Evolutionary conservation across 2,888 invertebrate species (phyloP).

Genomic region (Nasonia oneida): DNA sequence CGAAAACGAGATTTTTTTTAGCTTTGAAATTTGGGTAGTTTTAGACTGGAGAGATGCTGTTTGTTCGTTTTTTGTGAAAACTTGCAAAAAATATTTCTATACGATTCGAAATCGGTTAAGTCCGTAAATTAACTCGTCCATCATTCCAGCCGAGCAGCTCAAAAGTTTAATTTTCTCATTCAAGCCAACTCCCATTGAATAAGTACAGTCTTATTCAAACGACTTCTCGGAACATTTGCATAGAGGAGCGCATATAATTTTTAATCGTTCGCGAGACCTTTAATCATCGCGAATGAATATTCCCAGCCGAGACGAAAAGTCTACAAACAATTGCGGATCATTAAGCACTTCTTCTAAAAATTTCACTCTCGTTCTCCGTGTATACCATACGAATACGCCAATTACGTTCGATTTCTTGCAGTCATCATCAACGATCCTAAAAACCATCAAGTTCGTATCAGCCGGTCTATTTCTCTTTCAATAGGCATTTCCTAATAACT

Average conservation of each 20-base stretch:
- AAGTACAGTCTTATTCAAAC: not conserved
- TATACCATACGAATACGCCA: not conserved
- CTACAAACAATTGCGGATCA: not conserved
- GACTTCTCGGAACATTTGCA: not conserved
- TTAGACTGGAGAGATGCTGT: no score
- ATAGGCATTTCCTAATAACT: constrained; percentile 7
- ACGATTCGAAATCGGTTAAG: not conserved
- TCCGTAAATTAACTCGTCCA: not conserved
- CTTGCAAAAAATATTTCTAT: no score
- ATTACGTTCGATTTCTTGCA: not conserved
- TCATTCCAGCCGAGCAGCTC: not conserved
- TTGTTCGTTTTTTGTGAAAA: no score
- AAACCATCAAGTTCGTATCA: not conserved
- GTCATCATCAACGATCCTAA: not conserved
- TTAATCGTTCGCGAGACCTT: no score
- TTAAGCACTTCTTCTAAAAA: not conserved
- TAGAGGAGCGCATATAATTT: not conserved
- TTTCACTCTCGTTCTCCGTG: not conserved
- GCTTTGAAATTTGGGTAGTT: not conserved
- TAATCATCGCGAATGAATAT: no score
- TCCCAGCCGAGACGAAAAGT: not conserved
- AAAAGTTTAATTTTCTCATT: constrained; percentile 7
- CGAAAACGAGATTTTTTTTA: not conserved
- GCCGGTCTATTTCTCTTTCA: not conserved
- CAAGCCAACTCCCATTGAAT: not conserved